A percentile compares a stretch with the other conserved stretches of the same genome.
phyloP scores from a whole-genome alignment of 2,797 vertebrate species.

The Choloepus didactylus region DNA sequence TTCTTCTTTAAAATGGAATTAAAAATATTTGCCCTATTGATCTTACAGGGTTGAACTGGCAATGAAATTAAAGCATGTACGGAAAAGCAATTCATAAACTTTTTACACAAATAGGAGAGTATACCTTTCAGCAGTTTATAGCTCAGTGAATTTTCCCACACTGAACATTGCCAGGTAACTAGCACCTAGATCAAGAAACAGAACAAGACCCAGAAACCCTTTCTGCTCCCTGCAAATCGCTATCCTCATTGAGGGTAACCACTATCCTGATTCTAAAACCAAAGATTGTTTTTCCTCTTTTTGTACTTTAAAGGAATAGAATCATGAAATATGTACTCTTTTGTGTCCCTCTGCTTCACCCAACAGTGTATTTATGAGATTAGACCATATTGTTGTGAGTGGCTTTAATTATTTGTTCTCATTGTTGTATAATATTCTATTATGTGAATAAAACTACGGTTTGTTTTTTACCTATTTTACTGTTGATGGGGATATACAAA shows the following conservation, averaged over 20 bases:
- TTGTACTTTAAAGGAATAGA: background rate
- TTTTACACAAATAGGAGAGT: background rate
- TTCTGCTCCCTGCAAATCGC: background rate
- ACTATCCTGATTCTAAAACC: background rate
- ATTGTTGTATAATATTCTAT: background rate
- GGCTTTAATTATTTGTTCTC: background rate
- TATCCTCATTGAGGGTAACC: background rate
- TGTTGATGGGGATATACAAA: background rate
- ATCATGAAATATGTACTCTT: background rate
- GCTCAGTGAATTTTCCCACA: background rate
- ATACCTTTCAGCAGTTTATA: background rate
- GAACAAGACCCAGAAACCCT: background rate
- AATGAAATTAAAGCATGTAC: background rate
- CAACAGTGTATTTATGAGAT: background rate
- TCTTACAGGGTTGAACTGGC: background rate
- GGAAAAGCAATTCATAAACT: background rate
- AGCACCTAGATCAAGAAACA: background rate
- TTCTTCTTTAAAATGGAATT: background rate
- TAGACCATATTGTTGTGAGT: background rate
- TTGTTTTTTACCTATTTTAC: background rate
- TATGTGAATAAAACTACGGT: background rate
- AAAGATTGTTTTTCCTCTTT: background rate
- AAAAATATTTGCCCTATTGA: background rate
- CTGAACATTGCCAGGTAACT: no score
- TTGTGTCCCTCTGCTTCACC: background rate